phyloP scores from a whole-genome alignment of 2,888 invertebrate species.

The Pseudococcus viburni region DNA sequence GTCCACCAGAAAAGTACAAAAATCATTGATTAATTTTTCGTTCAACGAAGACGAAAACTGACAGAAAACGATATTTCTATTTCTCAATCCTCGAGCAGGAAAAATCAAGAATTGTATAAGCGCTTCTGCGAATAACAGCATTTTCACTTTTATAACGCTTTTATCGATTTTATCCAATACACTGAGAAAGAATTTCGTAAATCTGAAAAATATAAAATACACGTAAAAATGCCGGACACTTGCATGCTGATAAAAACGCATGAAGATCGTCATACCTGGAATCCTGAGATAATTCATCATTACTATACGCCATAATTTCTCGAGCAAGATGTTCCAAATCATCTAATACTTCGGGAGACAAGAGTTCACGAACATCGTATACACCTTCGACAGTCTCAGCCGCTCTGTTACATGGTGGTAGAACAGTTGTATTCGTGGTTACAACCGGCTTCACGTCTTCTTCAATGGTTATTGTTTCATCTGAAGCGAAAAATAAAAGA shows the following conservation, averaged over 20 bases:
- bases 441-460: background rate
- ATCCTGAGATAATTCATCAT: background rate
- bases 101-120: constrained; percentile 33
- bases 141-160: constrained; percentile 16
- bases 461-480: background rate
- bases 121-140: constrained; percentile 30
- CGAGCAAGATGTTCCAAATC: constrained; percentile 4
- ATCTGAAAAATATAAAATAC: background rate
- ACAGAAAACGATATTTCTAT: constrained; percentile 2
- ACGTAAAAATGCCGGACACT: background rate
- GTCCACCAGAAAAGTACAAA: background rate
- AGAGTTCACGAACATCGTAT: constrained; percentile 18
- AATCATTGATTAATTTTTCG: constrained; percentile 49
- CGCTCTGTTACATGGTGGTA: constrained; percentile 50
- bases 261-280: background rate
- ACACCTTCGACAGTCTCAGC: constrained; percentile 43
- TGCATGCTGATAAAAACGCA: background rate
- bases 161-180: background rate
- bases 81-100: background rate
- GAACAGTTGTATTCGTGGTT: background rate
- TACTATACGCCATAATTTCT: background rate
- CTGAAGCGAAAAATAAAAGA: background rate
- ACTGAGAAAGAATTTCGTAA: background rate
- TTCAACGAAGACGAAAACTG: constrained; percentile 19
- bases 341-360: constrained; percentile 17